Evolutionary conservation across 2,797 vertebrate species (phyloP).

Genomic region (Gambusia yucatana): DNA sequence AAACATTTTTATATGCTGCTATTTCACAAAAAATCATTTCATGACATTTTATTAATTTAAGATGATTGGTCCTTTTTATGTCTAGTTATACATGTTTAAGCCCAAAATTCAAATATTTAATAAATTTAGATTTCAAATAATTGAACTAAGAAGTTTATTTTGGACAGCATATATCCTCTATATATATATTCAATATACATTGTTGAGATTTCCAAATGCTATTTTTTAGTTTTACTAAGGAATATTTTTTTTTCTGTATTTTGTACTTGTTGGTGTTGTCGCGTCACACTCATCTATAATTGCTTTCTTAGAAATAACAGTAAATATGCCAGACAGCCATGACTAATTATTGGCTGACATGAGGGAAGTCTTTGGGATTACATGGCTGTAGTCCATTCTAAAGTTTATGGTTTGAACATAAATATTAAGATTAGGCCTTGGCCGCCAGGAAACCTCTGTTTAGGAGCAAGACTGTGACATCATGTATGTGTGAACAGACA

Average conservation of each 20-base stretch:
- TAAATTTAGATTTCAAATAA: not conserved
- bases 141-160: not conserved
- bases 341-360: not conserved
- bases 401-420: slow-evolving; percentile 17
- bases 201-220: not conserved
- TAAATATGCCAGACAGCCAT: not conserved
- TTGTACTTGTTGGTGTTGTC: not conserved
- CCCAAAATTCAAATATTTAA: not conserved
- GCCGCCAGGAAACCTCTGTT: slow-evolving; percentile 26
- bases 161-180: too few species aligned
- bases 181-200: too few species aligned
- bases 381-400: slow-evolving; percentile 5
- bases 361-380: slow-evolving; percentile 3
- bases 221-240: not conserved
- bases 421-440: slow-evolving; percentile 40
- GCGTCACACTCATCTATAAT: not conserved
- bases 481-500: slow-evolving; percentile 24
- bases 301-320: slow-evolving; percentile 5
- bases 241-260: not conserved
- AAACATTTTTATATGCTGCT: not conserved
- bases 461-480: slow-evolving; percentile 19
- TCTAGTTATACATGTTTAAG: not conserved
- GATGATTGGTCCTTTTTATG: not conserved
- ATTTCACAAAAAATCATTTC: not conserved
- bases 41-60: not conserved